Base-by-base conservation (phyloP, 2,888 invertebrate species). In the Cenopis cana region DNA sequence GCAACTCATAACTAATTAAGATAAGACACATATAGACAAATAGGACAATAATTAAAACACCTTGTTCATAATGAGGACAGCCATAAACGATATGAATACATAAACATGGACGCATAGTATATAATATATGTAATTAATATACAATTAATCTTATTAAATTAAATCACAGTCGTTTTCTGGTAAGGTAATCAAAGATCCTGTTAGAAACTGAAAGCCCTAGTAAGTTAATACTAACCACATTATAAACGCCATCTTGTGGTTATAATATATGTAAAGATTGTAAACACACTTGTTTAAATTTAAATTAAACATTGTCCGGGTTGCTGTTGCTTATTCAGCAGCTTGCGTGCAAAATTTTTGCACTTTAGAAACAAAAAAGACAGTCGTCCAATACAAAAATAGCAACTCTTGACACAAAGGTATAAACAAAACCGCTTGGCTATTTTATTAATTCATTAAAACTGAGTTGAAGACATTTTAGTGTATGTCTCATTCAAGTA, bases 61-160 rank as follows among this genome's bases (percentile, higher is more conserved):
- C 11, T 56, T 62, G 56, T 56, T 24, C 62, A 56, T 38, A 69
- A 56, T 49, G 24, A 62, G n/a, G 5, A 17, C 20, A 36, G 10
- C 12, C 36, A 36, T 69, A 49, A 62, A 56, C 33, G 50, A 56
- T 49, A 61, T 11, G 11, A 49, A 55, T 33, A 14, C 24, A 3
- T 24, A 24, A n/a, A n/a, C n/a, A n/a, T n/a, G n/a, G n/a, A n/a
- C n/a, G n/a, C n/a, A n/a, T n/a, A n/a, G n/a, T n/a, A n/a, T n/a
- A n/a, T n/a, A n/a, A n/a, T n/a, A n/a, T n/a, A n/a, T n/a, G n/a
- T n/a, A n/a, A n/a, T n/a, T n/a, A n/a, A n/a, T n/a, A 24, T 17
- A 4, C 0, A 6, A n/a, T 57, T 57, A 17, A 17, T 17, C 36
- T 33, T 17, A 57, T 57, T n/a, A 17, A 12, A 24, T n/a, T 1